Conservation (phyloP, 2,888 invertebrate genomes). For the Catocala sponsa region DNA sequence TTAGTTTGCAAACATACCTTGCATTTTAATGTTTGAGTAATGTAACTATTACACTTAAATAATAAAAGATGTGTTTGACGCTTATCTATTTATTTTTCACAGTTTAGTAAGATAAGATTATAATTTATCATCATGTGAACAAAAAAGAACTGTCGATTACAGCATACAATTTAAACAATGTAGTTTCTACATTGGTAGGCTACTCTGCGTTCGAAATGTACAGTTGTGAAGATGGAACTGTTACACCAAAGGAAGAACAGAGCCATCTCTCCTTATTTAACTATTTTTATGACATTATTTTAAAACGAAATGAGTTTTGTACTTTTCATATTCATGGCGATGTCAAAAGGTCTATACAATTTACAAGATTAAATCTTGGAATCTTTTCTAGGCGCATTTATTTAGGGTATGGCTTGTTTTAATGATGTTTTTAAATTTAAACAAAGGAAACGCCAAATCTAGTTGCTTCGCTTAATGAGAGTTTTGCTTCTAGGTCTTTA, state of each 20-base stretch:
- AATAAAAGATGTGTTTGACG: no score
- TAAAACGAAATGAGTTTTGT: constrained; percentile 71
- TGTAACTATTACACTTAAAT: no score
- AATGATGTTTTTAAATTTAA: constrained; percentile 19
- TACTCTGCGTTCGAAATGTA: constrained; percentile 69
- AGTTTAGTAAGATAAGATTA: no score
- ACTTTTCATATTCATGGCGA: constrained; percentile 62
- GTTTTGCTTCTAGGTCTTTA: not conserved
- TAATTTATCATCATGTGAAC: no score
- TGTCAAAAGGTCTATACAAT: constrained; percentile 56
- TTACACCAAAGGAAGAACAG: constrained; percentile 72
- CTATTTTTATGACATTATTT: constrained; percentile 80
- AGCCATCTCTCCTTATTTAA: constrained; percentile 78
- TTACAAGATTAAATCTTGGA: constrained; percentile 47
- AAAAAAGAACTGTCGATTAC: not conserved
- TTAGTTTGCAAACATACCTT: no score
- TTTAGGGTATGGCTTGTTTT: constrained; percentile 8
- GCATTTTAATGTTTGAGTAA: no score
- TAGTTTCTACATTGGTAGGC: constrained; percentile 27
- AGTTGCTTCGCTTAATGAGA: not conserved
- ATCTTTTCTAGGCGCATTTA: constrained; percentile 28
- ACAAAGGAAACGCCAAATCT: not conserved
- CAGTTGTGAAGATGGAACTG: constrained; percentile 76
- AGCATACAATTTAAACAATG: not conserved
- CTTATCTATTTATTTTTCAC: no score